Evolutionary conservation across 2,888 invertebrate species (phyloP), one percentile per base, ranked within the genome.

Genomic region (Neoscelio sp.): DNA sequence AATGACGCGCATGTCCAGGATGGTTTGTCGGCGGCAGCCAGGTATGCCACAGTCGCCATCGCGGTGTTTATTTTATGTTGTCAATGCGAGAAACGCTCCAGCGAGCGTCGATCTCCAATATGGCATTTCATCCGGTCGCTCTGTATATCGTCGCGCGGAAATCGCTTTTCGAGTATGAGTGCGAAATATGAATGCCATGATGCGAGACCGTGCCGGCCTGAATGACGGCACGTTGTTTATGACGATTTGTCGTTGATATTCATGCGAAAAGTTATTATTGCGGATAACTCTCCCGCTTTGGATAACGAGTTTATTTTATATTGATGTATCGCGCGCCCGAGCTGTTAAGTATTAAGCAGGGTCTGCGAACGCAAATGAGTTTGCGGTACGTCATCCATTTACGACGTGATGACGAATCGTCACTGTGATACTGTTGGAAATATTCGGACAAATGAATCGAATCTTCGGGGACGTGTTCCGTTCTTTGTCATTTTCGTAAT

Each of bases 1-100:
- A 87, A 89, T 88, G 88, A 87, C 85, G 85, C 87, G 85, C 83
- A 73, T 75, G 74, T 81, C 76, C 74, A 77, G 79, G 80, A 81
- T 80, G 80, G 73, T 73, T 80, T 80, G 82, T 75, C 83, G 83
- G 74, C 86, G 40, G n/a, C 23, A 85, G 28, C 46, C 56, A 52
- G 85, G 86, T 86, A 87, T 87, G 84, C 80, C 71, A 62, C 60
- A 60, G 76, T 48, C 76, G 74, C n/a, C 46, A 54, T 80, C 75
- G 80, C 82, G 81, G 82, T 83, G 84, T 85, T 86, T 85, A 84
- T 82, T 81, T 82, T 62, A 73, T 80, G 73, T 74, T 81, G 81
- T 82, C 82, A 82, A 83, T 81, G 81, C 80, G 80, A 44, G 71
- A 71, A 70, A 74, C 77, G 78, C 65, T 65, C 50, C 48, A 67